A percentile compares a stretch with the other conserved stretches of the same genome.
Conservation (phyloP, 2,113 vertebrate genomes). For the Daphoenositta chrysoptera region DNA sequence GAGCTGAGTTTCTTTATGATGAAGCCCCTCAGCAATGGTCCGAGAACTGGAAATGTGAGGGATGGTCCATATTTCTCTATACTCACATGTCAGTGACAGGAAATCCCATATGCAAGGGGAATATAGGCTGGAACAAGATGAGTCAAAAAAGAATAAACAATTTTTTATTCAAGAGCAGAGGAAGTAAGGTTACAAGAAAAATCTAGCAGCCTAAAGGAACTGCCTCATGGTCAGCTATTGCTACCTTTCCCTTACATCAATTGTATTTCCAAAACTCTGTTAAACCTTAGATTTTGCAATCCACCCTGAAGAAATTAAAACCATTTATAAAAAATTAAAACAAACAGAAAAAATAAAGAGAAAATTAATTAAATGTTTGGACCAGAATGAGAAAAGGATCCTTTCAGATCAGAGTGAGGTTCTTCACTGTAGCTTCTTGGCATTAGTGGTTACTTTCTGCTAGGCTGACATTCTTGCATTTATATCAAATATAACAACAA, state of each 20-base stretch:
- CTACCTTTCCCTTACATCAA: neutral
- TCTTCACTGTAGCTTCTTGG: neutral
- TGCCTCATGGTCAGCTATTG: neutral
- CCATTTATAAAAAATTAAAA: neutral
- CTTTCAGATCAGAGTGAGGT: neutral
- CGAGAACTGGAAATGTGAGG: neutral
- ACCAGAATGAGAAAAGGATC: neutral
- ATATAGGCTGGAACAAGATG: neutral
- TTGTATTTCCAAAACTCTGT: neutral
- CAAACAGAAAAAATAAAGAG: neutral
- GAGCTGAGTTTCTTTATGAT: neutral
- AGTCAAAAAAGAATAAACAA: neutral
- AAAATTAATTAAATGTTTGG: neutral
- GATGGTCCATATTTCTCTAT: neutral
- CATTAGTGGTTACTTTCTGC: neutral
- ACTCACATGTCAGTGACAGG: rapidly evolving
- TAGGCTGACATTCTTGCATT: neutral
- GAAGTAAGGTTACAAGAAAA: neutral
- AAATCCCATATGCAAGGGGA: neutral
- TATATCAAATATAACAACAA: neutral
- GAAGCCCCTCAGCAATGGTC: neutral
- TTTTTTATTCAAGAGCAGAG: neutral
- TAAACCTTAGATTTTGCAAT: neutral
- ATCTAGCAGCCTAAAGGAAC: neutral
- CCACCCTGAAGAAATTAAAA: neutral